A percentile compares a stretch with the other conserved stretches of the same genome.
These are phyloP conservation scores for Syrista parreyssii DNA, from an alignment of 2,888 invertebrate species.

Conservation along the genomic window DNA sequence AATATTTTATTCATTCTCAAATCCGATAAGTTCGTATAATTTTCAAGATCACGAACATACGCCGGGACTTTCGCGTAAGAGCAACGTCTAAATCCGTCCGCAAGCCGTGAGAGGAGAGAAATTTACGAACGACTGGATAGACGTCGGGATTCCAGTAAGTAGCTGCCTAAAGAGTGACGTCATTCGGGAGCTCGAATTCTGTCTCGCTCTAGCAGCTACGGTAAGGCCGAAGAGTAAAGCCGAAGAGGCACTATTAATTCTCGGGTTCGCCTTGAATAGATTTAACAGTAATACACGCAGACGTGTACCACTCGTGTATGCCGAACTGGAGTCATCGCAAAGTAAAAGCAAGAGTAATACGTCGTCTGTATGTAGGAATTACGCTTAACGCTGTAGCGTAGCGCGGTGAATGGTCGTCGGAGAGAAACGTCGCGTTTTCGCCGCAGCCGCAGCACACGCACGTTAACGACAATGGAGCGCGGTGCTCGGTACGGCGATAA, in stretches of 20 bases:
- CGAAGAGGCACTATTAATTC: neutral
- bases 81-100: neutral
- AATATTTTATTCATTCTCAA: neutral
- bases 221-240: neutral
- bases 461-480: neutral
- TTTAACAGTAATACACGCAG: neutral
- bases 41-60: neutral
- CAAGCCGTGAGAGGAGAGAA: neutral
- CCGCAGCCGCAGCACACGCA: neutral
- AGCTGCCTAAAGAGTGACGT: neutral
- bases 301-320: no score
- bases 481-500: conserved; percentile 44
- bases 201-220: neutral
- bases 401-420: neutral
- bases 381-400: neutral
- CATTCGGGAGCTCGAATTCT: neutral
- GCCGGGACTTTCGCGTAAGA: no score
- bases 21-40: neutral
- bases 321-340: no score
- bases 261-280: neutral
- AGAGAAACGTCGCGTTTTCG: neutral
- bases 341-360: no score
- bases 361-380: neutral
- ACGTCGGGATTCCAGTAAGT: neutral
- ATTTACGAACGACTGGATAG: neutral